Base-by-base conservation (phyloP, 2,888 invertebrate genomes). In the Saturnia japonica region DNA sequence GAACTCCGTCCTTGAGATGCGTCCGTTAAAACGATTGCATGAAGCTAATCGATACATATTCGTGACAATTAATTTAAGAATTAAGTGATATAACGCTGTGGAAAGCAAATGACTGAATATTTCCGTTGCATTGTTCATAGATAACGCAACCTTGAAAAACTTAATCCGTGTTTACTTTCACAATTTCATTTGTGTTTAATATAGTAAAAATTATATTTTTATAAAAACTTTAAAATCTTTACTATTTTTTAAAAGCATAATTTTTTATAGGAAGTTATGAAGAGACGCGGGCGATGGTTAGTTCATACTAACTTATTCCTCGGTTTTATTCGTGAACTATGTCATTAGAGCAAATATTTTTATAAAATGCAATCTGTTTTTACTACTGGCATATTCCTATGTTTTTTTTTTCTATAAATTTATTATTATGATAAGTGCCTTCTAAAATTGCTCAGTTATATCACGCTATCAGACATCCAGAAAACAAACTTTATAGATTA, bases 21-120 rank as follows among this genome's bases (percentile, higher is more conserved):
- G 64, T 64, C 64, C 64, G 64, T 64, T 64, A 64, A 64, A 64
- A 64, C 19, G 34, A 60, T 40, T 64, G 12, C 64, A 64, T 64
- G 34, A 40, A 64, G 40, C 19, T n/a, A 64, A 64, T 64, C 64
- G 64, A 64, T 64, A 64, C 11, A 40, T 19, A 64, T n/a, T n/a
- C n/a, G n/a, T 64, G 64, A 34, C 40, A 40, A 64, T 64, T 64
- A 19, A n/a, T 19, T 62, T 57, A 40, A 11, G 40, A n/a, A n/a
- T 28, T 64, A 40, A 11, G 40, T 40, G 16, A 40, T 64, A 40
- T 64, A n/a, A 40, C n/a, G 64, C 40, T n/a, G 64, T 64, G 40
- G n/a, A 40, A 22, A 14, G 2, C 25, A 57, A 57, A 57, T 57
- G 22, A 9, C 11, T 25, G 25, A 25, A 12, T 60, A 60, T 11